A percentile compares a stretch with the other conserved stretches of the same genome.
Conservation (phyloP, 2,113 vertebrate species). For the Ardeotis arabs region DNA sequence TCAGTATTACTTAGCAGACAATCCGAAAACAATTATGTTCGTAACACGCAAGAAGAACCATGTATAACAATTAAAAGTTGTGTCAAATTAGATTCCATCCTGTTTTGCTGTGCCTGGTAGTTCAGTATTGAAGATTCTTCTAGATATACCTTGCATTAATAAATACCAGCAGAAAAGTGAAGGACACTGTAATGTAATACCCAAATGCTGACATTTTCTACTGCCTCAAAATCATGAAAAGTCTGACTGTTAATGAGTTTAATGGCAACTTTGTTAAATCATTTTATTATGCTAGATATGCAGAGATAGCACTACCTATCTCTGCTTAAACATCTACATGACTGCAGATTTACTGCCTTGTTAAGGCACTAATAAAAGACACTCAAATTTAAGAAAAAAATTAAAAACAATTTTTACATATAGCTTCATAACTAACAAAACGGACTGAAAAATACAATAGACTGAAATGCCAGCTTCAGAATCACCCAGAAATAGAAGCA, state of each 20-base stretch:
- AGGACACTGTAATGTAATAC: not conserved
- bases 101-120: not conserved
- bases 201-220: not conserved
- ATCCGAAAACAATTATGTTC: not conserved
- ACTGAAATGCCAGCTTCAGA: not conserved
- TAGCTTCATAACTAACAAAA: not conserved
- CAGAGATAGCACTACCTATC: not conserved
- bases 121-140: not conserved
- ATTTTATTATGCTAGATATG: not conserved
- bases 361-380: not conserved
- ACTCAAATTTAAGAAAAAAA: not conserved
- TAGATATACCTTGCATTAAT: not conserved
- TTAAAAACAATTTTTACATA: not conserved
- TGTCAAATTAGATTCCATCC: not conserved
- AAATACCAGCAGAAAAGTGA: not conserved
- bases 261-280: not conserved
- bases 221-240: not conserved
- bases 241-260: not conserved
- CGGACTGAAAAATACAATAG: not conserved
- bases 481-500: not conserved
- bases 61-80: not conserved
- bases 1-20: not conserved
- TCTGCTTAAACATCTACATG: not conserved
- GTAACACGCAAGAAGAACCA: not conserved
- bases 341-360: not conserved